Conservation (phyloP, 2,797 vertebrate species). For the Gymnopithys bicolor region DNA sequence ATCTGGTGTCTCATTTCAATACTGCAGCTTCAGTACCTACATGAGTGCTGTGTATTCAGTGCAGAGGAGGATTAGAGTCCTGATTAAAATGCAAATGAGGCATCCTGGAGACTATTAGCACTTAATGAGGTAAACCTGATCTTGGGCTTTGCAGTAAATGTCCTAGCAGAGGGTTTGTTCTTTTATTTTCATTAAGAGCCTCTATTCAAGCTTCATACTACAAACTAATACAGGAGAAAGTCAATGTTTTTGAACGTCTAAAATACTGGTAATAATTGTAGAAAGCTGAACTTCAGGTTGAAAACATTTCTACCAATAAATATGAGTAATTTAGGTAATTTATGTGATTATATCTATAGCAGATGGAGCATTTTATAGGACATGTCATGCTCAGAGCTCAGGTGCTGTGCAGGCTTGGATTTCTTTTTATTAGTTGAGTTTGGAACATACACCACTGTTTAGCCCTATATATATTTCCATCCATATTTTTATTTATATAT, state of each 20-base stretch:
- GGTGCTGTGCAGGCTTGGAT: not conserved
- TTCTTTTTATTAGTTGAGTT: not conserved
- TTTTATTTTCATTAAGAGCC: not conserved
- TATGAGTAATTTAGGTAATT: not conserved
- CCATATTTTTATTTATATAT: not conserved
- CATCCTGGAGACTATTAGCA: not conserved
- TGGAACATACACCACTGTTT: not conserved
- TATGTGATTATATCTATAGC: not conserved
- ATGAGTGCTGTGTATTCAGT: not conserved
- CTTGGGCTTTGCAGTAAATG: not conserved
- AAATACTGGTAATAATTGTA: not conserved
- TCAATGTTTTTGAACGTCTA: not conserved
- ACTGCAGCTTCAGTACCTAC: not conserved
- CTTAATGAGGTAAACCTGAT: not conserved
- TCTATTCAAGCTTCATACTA: not conserved
- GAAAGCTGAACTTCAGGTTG: not conserved
- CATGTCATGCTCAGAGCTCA: not conserved
- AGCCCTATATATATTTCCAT: not conserved
- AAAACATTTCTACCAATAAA: not conserved
- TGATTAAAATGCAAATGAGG: not conserved
- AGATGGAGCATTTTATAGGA: not conserved
- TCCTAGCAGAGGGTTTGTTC: not conserved
- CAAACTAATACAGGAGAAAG: not conserved
- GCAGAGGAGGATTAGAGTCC: not conserved
- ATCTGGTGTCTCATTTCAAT: not conserved